Evolutionary conservation across 2,888 invertebrate species (phyloP).

Genomic region (Orchesella flavescens): DNA sequence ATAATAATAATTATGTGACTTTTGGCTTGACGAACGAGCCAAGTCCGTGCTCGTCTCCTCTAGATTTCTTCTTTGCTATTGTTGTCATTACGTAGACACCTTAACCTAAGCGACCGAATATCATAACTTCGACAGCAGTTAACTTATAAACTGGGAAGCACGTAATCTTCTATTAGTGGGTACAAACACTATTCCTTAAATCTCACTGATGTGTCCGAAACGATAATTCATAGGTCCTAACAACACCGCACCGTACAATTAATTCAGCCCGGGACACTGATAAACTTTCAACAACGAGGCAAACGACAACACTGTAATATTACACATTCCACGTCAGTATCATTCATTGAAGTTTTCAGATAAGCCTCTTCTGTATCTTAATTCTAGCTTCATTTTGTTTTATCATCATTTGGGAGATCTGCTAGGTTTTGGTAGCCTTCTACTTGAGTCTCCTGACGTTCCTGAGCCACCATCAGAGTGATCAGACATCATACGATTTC

Average conservation of each 20-base stretch:
- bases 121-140: constrained; percentile 38
- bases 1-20: constrained; percentile 10
- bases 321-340: not conserved
- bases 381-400: not conserved
- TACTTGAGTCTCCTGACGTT: constrained; percentile 40
- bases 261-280: constrained; percentile 45
- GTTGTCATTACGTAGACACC: not conserved
- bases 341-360: constrained; percentile 11
- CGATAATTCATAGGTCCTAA: constrained; percentile 60
- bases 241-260: constrained; percentile 1
- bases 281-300: constrained; percentile 29
- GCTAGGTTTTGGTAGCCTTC: constrained; percentile 58
- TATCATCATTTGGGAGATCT: constrained; percentile 65
- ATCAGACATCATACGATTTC: constrained; percentile 66
- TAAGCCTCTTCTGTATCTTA: constrained; percentile 19
- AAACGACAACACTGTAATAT: not conserved
- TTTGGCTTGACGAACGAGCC: constrained; percentile 14
- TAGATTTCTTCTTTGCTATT: not conserved
- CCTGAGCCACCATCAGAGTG: constrained; percentile 62
- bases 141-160: constrained; percentile 52
- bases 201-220: constrained; percentile 66
- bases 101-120: constrained; percentile 46
- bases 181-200: constrained; percentile 59
- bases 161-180: constrained; percentile 38
- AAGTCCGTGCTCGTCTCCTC: constrained; percentile 7